A percentile compares a stretch with the other conserved stretches of the same genome.
phyloP scores from a whole-genome alignment of 30 jellyfish, hydroid and myxozoan genomes.

The Turritopsis dohrnii region DNA sequence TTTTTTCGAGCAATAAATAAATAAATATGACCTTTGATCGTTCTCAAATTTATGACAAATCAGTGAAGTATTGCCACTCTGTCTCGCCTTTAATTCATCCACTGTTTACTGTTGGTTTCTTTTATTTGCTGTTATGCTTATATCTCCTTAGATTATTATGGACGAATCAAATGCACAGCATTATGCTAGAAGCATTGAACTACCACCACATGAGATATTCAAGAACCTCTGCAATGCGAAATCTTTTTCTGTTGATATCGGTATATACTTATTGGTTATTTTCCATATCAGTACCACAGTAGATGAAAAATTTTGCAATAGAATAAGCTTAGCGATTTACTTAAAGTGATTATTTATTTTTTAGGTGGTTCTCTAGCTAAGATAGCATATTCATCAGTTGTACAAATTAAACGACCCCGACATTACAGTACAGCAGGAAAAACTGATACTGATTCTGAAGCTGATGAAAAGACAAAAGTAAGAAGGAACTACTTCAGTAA shows the following conservation, averaged over 20 bases:
- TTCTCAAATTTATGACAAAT: too few relatives aligned
- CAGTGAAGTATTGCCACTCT: too few relatives aligned
- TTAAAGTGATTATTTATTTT: not conserved
- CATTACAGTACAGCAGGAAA: constrained; percentile 58
- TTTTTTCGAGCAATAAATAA: too few relatives aligned
- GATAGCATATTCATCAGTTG: constrained; percentile 93
- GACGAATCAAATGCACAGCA: not conserved
- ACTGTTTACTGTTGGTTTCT: too few relatives aligned
- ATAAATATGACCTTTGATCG: too few relatives aligned
- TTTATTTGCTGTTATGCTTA: too few relatives aligned
- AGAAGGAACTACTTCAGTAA: not conserved
- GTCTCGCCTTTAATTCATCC: too few relatives aligned
- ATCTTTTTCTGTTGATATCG: constrained; percentile 94
- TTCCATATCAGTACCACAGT: not conserved
- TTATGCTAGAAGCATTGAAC: constrained; percentile 86
- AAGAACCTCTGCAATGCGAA: constrained; percentile 78
- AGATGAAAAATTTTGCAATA: not conserved
- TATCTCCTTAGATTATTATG: not conserved
- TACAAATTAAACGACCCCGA: constrained; percentile 72
- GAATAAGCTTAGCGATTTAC: too few relatives aligned
- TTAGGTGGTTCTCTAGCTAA: constrained; percentile 98
- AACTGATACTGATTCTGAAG: not conserved
- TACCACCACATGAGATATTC: constrained; percentile 79
- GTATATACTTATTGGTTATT: constrained; percentile 28
- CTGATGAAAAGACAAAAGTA: not conserved